Conservation (phyloP, 1,140 invertebrate genomes). For the Drosophila tani region DNA sequence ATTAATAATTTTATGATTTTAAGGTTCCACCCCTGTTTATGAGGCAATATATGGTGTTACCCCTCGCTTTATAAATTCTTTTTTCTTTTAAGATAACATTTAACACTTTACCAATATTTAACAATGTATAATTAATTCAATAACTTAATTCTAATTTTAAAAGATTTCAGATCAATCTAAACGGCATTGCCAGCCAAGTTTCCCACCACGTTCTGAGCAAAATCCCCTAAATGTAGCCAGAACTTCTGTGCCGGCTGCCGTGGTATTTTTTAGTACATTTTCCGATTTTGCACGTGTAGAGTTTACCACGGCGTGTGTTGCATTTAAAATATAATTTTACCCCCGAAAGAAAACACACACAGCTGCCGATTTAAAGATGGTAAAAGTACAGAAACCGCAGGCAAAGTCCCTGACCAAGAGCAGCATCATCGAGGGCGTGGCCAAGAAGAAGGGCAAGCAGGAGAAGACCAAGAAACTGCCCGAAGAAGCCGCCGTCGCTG, state of each 20-base stretch:
- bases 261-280: slow-evolving; percentile 15
- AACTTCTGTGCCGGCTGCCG: background rate
- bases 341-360: background rate
- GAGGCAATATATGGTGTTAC: too few relatives aligned
- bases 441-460: slow-evolving; percentile 57
- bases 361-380: slow-evolving; percentile 43
- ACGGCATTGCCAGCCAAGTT: background rate
- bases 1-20: too few relatives aligned
- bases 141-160: background rate
- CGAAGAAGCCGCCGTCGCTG: slow-evolving; percentile 2
- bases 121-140: too few relatives aligned
- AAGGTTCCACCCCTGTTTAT: too few relatives aligned
- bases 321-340: slow-evolving; percentile 42
- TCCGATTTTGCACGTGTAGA: slow-evolving; percentile 4
- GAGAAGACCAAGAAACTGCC: slow-evolving; percentile 45
- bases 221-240: background rate
- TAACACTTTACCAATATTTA: too few relatives aligned
- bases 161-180: too few relatives aligned
- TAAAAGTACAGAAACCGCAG: slow-evolving; percentile 72
- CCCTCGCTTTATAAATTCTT: too few relatives aligned
- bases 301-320: slow-evolving; percentile 36
- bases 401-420: slow-evolving; percentile 66
- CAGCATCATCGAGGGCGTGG: slow-evolving; percentile 42
- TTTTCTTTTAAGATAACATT: too few relatives aligned
- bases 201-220: background rate